Evolutionary conservation across 2,113 vertebrate genomes (phyloP), one percentile per base, ranked within the genome.

Genomic region (Todiramphus saurophagus): DNA sequence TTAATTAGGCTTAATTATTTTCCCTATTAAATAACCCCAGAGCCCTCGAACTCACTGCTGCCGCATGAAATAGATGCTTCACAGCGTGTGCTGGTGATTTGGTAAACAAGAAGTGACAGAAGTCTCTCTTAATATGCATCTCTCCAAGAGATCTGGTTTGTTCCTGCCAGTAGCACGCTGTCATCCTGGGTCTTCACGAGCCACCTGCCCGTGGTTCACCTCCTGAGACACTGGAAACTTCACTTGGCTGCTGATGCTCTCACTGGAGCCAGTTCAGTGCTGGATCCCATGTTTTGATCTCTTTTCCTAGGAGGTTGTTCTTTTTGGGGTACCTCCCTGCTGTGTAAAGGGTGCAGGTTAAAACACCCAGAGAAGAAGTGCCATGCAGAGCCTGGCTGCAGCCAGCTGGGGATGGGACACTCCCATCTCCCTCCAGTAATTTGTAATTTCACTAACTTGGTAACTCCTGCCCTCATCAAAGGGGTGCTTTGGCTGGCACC

Each of bases 111-210:
- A 79, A 83, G 69, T 8, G 83, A 8, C n/a, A 46, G 35, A 5
- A 14, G 7, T 6, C 10, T 31, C 76, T 63, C 23, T 10, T 4
- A 1, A 35, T 72, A 9, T 27, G 5, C 6, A 10, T 37, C 68
- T 53, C 25, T n/a, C 33, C 10, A 15, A 56, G 14, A 16, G 3
- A 4, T 0, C 53, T 31, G 51, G 3, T 25, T 25, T 1, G 0
- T 4, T 6, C 6, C 0, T 2, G 5, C 59, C 70, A 39, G 0
- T 12, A 31, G 46, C 48, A 21, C 1, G 0, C 35, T 4, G 3
- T 7, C 7, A 2, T 2, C 0, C 0, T 6, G 64, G 51, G 7
- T 31, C 18, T 21, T 10, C 37, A 3, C 0, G 0, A 13, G 35
- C 20, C 64, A 2, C 16, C 18, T 0, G 2, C 64, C 48, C 3